A percentile compares a stretch with the other conserved stretches of the same genome.
phyloP scores from a whole-genome alignment of 2,888 invertebrate species.

The Chymomyza amoena region DNA sequence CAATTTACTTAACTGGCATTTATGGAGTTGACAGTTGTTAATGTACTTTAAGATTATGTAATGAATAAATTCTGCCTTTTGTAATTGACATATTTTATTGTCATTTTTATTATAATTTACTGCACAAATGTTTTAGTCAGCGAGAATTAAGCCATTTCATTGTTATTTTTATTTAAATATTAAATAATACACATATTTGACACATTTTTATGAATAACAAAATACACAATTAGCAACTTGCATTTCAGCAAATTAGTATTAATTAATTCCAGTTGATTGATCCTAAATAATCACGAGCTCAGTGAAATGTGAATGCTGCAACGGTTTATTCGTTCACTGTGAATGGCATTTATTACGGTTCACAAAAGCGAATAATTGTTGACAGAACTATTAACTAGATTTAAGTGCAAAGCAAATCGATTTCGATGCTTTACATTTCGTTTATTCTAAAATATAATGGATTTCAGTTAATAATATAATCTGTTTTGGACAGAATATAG shows the following conservation, averaged over 20 bases:
- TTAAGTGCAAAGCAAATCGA: too few species aligned
- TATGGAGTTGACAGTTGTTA: neutral
- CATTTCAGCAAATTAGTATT: too few species aligned
- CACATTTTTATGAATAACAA: too few species aligned
- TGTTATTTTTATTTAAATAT: neutral
- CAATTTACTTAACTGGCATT: too few species aligned
- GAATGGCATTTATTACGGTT: conserved; percentile 15
- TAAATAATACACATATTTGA: neutral
- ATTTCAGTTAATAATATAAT: too few species aligned
- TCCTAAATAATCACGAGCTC: neutral
- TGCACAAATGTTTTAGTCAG: neutral
- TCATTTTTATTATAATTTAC: too few species aligned
- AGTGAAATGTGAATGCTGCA: neutral
- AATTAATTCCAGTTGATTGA: too few species aligned
- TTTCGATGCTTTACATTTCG: neutral
- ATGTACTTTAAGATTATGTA: neutral
- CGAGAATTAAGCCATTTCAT: neutral
- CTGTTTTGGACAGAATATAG: too few species aligned
- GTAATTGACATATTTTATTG: neutral
- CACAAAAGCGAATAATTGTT: too few species aligned
- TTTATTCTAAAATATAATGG: neutral
- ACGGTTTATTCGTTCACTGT: too few species aligned
- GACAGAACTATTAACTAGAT: too few species aligned
- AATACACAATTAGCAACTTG: too few species aligned
- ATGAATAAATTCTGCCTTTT: neutral